These are phyloP conservation scores for Fundulus diaphanus DNA, from an alignment of 2,797 vertebrate genomes.

Conservation along the genomic window DNA sequence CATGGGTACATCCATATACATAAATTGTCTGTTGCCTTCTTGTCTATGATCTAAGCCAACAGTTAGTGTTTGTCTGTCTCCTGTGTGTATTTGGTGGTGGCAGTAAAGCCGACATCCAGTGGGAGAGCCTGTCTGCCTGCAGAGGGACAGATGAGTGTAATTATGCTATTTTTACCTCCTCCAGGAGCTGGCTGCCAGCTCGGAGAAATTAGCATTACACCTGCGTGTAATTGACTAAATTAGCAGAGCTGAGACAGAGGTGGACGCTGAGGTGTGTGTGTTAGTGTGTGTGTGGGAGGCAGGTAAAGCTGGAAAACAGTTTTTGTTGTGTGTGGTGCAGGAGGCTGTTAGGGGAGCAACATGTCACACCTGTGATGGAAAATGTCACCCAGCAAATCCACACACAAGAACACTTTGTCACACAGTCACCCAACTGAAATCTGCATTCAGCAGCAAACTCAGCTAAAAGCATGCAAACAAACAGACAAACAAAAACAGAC, in stretches of 20 bases:
- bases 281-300: slow-evolving; percentile 50
- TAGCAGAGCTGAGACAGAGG: slow-evolving; percentile 80
- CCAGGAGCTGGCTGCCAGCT: slow-evolving; percentile 78
- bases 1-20: slow-evolving; percentile 35
- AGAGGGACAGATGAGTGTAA: slow-evolving; percentile 81
- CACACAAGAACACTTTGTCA: slow-evolving; percentile 42
- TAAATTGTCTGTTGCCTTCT: slow-evolving; percentile 54
- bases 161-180: slow-evolving; percentile 87
- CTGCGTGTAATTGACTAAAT: slow-evolving; percentile 88
- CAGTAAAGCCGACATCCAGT: slow-evolving; percentile 67
- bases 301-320: slow-evolving; percentile 74
- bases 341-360: slow-evolving; percentile 66
- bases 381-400: slow-evolving; percentile 52
- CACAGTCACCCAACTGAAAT: slow-evolving; percentile 43
- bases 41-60: slow-evolving; percentile 55
- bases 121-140: slow-evolving; percentile 68
- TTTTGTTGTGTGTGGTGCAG: slow-evolving; percentile 69
- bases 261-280: slow-evolving; percentile 66
- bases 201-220: slow-evolving; percentile 87
- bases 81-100: slow-evolving; percentile 61
- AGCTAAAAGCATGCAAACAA: slow-evolving; percentile 51
- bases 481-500: slow-evolving; percentile 58
- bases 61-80: slow-evolving; percentile 34
- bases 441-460: slow-evolving; percentile 52
- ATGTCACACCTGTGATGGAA: slow-evolving; percentile 75